Evolutionary conservation across 1,140 invertebrate genomes (phyloP).

Genomic region (Zaprionus kolodkinae): DNA sequence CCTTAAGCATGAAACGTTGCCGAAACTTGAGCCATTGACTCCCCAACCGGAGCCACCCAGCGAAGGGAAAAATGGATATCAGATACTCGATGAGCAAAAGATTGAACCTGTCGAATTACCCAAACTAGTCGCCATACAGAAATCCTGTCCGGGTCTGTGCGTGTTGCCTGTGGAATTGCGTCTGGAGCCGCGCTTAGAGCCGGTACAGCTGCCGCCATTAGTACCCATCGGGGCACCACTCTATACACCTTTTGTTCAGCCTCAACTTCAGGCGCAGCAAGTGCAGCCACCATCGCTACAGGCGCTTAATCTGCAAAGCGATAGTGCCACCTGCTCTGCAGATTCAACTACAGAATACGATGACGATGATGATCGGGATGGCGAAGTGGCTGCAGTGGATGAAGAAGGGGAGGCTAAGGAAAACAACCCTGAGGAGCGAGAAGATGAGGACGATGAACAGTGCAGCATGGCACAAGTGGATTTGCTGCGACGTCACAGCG

Average conservation of each 20-base stretch:
- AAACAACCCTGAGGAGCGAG: neutral
- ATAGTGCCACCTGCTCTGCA: slow-evolving; percentile 48
- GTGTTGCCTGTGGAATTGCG: slow-evolving; percentile 53
- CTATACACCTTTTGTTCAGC: slow-evolving; percentile 67
- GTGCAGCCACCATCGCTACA: slow-evolving; percentile 51
- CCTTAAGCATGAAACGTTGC: slow-evolving; percentile 41
- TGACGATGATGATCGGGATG: slow-evolving; percentile 39
- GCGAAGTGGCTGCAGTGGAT: slow-evolving; percentile 10
- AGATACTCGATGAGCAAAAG: slow-evolving; percentile 3
- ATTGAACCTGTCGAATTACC: slow-evolving; percentile 48
- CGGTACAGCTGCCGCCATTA: slow-evolving; percentile 61
- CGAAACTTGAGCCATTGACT: slow-evolving; percentile 56
- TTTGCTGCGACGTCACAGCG: slow-evolving; percentile 61
- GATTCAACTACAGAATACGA: slow-evolving; percentile 60
- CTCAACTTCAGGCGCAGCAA: slow-evolving; percentile 19
- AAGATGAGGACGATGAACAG: slow-evolving; percentile 3
- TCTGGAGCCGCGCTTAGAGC: slow-evolving; percentile 57
- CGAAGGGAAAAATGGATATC: slow-evolving; percentile 38
- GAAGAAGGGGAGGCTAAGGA: slow-evolving; percentile 27
- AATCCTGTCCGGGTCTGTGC: slow-evolving; percentile 38
- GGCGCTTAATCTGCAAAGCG: slow-evolving; percentile 55
- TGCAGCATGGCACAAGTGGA: slow-evolving; percentile 68
- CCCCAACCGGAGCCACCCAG: slow-evolving; percentile 44
- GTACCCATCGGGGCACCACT: slow-evolving; percentile 71
- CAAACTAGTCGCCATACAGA: slow-evolving; percentile 71